Conservation (phyloP, 2,113 vertebrate genomes). For the Lagopus muta region DNA sequence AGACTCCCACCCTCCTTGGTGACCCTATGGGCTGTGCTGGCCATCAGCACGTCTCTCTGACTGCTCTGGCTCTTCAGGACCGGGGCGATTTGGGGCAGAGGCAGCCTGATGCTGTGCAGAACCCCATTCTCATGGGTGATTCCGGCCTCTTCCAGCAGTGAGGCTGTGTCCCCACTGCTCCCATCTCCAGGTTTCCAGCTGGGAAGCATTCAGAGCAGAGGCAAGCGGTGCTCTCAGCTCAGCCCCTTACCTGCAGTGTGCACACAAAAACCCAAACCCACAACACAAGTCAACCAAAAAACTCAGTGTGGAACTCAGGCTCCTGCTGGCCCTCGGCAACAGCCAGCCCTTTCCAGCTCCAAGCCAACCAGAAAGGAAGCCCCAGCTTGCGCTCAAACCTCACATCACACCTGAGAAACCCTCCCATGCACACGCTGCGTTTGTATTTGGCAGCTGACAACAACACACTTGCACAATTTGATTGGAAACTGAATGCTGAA, state of each 20-base stretch:
- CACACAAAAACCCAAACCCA: neutral
- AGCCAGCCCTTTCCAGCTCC: neutral
- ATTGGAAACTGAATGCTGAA: neutral
- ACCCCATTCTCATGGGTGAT: neutral
- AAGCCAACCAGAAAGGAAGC: neutral
- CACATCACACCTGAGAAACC: fast-evolving
- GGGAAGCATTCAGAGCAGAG: neutral
- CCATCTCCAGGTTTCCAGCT: neutral
- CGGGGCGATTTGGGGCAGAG: neutral
- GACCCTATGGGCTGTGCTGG: fast-evolving
- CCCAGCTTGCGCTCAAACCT: neutral
- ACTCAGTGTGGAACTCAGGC: fast-evolving
- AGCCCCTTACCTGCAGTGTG: neutral
- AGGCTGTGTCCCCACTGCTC: fast-evolving
- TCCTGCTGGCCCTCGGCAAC: neutral
- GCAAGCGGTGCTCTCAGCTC: neutral
- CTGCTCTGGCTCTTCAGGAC: neutral
- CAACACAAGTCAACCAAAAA: neutral
- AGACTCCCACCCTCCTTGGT: neutral
- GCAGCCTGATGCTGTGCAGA: neutral
- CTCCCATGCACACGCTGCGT: neutral
- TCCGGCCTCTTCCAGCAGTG: neutral
- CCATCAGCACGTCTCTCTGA: neutral
- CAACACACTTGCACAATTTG: fast-evolving
- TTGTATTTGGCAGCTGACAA: neutral